Evolutionary conservation across 2,113 vertebrate species (phyloP).

Genomic region (Prunella himalayana): DNA sequence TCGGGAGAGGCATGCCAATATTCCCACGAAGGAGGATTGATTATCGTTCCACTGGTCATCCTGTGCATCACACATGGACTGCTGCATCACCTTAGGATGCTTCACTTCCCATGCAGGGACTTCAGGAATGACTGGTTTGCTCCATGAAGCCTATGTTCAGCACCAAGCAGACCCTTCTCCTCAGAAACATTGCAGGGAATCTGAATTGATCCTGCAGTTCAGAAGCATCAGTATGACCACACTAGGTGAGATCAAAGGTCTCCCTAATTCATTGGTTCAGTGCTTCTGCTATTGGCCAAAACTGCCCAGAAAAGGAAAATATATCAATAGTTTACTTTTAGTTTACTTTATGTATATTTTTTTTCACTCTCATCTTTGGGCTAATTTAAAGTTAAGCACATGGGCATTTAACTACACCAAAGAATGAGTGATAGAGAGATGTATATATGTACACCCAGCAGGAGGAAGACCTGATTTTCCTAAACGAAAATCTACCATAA

Average conservation of each 20-base stretch:
- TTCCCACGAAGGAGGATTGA: background rate
- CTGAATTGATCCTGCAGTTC: background rate
- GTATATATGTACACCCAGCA: background rate
- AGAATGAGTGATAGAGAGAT: background rate
- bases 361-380: background rate
- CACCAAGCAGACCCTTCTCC: background rate
- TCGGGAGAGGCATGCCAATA: background rate
- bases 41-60: background rate
- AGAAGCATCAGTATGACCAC: background rate
- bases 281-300: background rate
- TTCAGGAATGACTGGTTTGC: background rate
- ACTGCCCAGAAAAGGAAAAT: background rate
- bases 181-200: background rate
- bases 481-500: background rate
- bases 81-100: background rate
- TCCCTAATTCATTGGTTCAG: background rate
- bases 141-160: background rate
- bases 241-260: background rate
- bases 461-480: background rate
- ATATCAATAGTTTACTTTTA: background rate
- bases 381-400: background rate
- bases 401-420: background rate
- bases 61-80: accelerated
- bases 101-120: background rate
- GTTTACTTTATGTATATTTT: background rate